Percentiles rank a stretch among this genome's conserved stretches.
These are phyloP conservation scores for Metopia argyrocephala DNA, from an alignment of 2,888 invertebrate species.

Conservation along the genomic window DNA sequence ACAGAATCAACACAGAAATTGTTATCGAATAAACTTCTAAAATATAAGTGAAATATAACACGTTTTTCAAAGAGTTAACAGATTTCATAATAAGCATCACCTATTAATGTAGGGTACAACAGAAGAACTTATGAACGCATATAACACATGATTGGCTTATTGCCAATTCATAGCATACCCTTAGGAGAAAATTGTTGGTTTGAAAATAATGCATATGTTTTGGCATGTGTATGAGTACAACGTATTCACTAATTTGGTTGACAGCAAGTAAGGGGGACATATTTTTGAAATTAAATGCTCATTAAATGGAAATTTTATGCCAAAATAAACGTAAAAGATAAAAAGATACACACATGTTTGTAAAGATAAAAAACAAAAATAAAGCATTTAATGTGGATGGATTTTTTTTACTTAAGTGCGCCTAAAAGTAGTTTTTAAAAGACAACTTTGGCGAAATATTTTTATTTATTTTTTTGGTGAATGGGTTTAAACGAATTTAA, in stretches of 20 bases:
- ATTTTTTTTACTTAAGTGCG: not conserved
- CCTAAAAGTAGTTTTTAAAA: not conserved
- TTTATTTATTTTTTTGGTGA: too few species aligned
- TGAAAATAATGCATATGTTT: conserved; percentile 9
- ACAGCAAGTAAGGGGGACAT: conserved; percentile 26
- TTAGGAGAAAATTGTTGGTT: conserved; percentile 18
- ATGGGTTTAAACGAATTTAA: conserved; percentile 2
- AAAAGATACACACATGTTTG: not conserved
- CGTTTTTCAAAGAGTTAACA: too few species aligned
- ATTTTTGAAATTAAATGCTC: conserved; percentile 49
- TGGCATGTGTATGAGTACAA: not conserved
- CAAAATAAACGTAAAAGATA: conserved; percentile 17
- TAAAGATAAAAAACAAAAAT: not conserved
- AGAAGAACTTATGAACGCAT: conserved; percentile 1
- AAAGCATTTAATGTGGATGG: not conserved
- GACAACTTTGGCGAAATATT: conserved; percentile 1
- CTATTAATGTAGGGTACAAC: too few species aligned
- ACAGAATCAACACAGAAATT: too few species aligned
- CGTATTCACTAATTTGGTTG: conserved; percentile 31
- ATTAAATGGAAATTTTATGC: conserved; percentile 46
- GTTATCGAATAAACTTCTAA: too few species aligned
- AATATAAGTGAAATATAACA: too few species aligned
- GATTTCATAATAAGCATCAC: too few species aligned
- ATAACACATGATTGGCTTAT: conserved; percentile 58
- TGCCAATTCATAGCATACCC: conserved; percentile 55